Base-by-base conservation (phyloP, 1,140 invertebrate genomes). In the Lepidurus couesii region DNA sequence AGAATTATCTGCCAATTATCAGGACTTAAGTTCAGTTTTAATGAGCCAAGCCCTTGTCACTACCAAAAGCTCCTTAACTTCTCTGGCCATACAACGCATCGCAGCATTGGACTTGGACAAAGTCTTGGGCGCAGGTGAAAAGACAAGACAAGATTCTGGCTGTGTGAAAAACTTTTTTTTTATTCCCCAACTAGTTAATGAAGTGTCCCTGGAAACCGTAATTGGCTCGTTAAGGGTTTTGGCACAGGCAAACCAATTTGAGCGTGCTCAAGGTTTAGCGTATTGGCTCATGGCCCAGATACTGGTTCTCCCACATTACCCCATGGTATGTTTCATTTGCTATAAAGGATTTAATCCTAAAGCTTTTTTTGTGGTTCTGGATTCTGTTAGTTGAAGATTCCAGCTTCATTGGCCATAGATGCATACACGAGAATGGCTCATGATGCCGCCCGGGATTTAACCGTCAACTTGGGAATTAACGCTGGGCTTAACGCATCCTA, bases 151-250 rank as follows among this genome's bases (percentile, higher is more conserved):
- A 65, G 9, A 9, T n/a, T 65, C 6, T 65, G 21, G 13, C 53
- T 7, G 16, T 16, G 21, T 5, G 6, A 21, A 21, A 11, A 47
- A 6, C n/a, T 16, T 16, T 16, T 4, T 53, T 65, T 65, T 65
- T 65, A 6, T 13, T 65, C 9, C 8, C 16, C 21, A 1, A 21
- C 53, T 65, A 65, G 53, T 65, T 65, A 65, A 65, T 65, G 53
- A 65, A 65, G 53, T n/a, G 16, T 65, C 53, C 53, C 53, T 65
- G 9, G 53, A 65, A 16, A 65, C 53, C 7, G 53, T 65, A 65
- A 65, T 65, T 65, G 53, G 16, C 53, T 65, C 53, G 21, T 65
- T 65, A 65, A 65, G 53, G 21, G 53, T 65, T 65, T 65, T 65
- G 53, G 8, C 53, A 16, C 53, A 65, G 21, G 53, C 53, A 21